Evolutionary conservation across 2,888 invertebrate species (phyloP), one percentile per base, ranked within the genome.

Genomic region (Ypsolopha sequella): DNA sequence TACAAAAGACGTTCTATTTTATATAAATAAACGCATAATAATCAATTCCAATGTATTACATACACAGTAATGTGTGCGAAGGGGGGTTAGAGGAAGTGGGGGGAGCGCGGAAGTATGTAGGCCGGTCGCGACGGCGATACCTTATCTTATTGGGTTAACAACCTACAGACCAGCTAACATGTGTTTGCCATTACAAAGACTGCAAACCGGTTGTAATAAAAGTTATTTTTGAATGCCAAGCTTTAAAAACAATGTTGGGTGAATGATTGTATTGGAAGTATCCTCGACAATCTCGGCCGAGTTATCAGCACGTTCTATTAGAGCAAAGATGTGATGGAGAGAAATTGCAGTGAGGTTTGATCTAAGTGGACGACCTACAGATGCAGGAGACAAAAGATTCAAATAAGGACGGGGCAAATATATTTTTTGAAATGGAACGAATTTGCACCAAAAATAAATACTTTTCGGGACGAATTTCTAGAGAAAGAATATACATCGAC

Each of bases 91-190:
- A 24, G 24, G 24, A 24, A 24, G 24, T 4, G 14, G 48, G 36
- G 36, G 50, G 50, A 52, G 64, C 61, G 58, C 77, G 85, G 85
- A 85, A 84, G 81, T 77, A 82, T 79, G 82, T 85, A 82, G 84
- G 85, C 66, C 80, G 82, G 65, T 55, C 65, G 72, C 66, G 79
- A 66, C 73, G 58, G 58, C 69, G 81, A 82, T 84, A 81, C 61
- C 66, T 61, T 84, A 85, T 85, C 85, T 85, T 70, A 74, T 57
- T 85, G 60, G 85, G 85, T 84, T 78, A 85, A 82, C 73, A 80
- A 85, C 85, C 85, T 80, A 80, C 74, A 70, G 70, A 64, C 67
- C 68, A 59, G 61, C 33, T 33, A 38, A 36, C 45, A 24, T 45
- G 33, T 36, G 36, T 2, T 49, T 11, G 41, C 49, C 9, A 7